Evolutionary conservation across 2,888 invertebrate species (phyloP).

Genomic region (Hymenopus coronatus): DNA sequence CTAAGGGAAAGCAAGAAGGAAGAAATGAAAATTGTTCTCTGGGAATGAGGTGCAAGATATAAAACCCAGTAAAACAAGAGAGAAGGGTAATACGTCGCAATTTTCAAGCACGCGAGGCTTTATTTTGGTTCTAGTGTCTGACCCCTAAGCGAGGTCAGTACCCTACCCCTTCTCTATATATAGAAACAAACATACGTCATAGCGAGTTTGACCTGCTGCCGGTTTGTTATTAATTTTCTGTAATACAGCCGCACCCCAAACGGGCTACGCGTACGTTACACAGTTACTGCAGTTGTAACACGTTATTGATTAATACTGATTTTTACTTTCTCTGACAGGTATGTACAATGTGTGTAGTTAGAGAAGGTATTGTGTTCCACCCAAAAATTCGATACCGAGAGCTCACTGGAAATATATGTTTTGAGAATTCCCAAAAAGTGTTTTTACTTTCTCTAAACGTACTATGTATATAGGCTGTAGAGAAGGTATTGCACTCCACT

Average conservation of each 20-base stretch:
- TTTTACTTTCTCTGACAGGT: too few relatives aligned
- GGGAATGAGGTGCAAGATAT: not conserved
- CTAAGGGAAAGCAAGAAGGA: not conserved
- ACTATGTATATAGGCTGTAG: too few relatives aligned
- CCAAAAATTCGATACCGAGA: too few relatives aligned
- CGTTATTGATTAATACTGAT: too few relatives aligned
- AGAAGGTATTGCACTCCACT: too few relatives aligned
- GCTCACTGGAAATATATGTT: too few relatives aligned
- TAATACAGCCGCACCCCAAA: not conserved
- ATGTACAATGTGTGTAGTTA: too few relatives aligned
- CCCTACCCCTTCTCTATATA: slow-evolving; percentile 6
- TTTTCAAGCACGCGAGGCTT: slow-evolving; percentile 20
- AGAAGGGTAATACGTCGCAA: not conserved
- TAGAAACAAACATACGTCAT: slow-evolving; percentile 14
- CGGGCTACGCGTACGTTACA: too few relatives aligned
- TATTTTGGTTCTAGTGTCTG: slow-evolving; percentile 12
- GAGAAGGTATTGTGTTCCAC: too few relatives aligned
- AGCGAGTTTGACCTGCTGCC: not conserved
- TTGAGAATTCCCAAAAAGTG: too few relatives aligned
- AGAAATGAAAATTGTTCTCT: not conserved
- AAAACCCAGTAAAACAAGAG: not conserved
- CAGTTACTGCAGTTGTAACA: too few relatives aligned
- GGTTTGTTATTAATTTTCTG: not conserved
- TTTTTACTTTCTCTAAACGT: too few relatives aligned
- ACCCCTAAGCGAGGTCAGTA: slow-evolving; percentile 19